These are phyloP conservation scores for Andinoacara biseriatus DNA, from an alignment of 2,113 vertebrate species.

Conservation along the genomic window DNA sequence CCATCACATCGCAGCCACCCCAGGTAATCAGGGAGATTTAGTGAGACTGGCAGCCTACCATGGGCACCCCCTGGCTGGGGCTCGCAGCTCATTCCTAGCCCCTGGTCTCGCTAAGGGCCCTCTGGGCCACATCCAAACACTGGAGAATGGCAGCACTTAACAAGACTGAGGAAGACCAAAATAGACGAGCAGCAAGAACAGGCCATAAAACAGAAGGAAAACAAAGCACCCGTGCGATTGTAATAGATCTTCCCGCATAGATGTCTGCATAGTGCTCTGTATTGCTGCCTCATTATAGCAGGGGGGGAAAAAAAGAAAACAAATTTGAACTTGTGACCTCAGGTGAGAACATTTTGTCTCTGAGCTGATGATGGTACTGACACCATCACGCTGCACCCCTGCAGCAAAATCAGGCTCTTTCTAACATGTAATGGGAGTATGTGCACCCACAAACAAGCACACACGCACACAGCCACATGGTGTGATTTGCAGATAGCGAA, in stretches of 20 bases:
- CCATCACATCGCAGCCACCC: slow-evolving; percentile 76
- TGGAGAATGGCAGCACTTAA: slow-evolving; percentile 80
- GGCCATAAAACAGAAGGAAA: slow-evolving; percentile 73
- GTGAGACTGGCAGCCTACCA: slow-evolving; percentile 69
- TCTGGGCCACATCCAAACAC: slow-evolving; percentile 82
- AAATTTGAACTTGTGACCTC: slow-evolving; percentile 75
- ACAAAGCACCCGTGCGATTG: slow-evolving; percentile 72
- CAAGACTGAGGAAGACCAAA: slow-evolving; percentile 73
- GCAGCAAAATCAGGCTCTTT: slow-evolving; percentile 45
- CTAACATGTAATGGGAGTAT: slow-evolving; percentile 57
- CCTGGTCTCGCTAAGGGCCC: slow-evolving; percentile 80
- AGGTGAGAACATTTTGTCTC: slow-evolving; percentile 65
- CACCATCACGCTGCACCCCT: slow-evolving; percentile 50
- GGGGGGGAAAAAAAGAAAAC: slow-evolving; percentile 36
- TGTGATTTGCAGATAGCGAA: slow-evolving; percentile 77
- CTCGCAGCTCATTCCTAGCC: slow-evolving; percentile 73
- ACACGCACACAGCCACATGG: slow-evolving; percentile 17
- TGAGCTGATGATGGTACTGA: slow-evolving; percentile 63
- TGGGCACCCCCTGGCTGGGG: slow-evolving; percentile 72
- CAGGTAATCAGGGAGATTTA: slow-evolving; percentile 86
- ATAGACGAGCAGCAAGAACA: slow-evolving; percentile 72
- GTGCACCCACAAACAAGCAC: slow-evolving; percentile 39
- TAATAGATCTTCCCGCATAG: slow-evolving; percentile 62
- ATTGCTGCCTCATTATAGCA: slow-evolving; percentile 70
- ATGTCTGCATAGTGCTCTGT: slow-evolving; percentile 66